Evolutionary conservation across 1,140 invertebrate genomes (phyloP), one percentile per base, ranked within the genome.

Genomic region (Drosophila santomea): DNA sequence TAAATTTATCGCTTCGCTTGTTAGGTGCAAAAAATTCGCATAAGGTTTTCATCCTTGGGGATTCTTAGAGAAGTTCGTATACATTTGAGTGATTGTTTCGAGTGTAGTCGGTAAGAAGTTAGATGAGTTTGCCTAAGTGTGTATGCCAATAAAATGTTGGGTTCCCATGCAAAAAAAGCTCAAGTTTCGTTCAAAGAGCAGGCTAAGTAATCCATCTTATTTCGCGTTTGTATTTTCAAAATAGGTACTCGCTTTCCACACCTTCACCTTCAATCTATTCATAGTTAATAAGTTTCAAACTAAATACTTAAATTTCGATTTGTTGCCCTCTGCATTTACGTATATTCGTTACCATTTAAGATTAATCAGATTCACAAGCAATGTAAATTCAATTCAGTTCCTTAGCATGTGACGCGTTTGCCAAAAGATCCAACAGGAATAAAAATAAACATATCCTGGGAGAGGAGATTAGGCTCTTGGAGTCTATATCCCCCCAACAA

Each of bases 51-150:
- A 50, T 77, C 54, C 44, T 38, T 77, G 60, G 69, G 61, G 60
- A 79, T 83, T 90, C 88, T 86, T 86, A 78, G 43, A 88, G 88
- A 91, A 91, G 89, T 88, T 91, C 88, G 88, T 91, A 91, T 91
- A 91, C 88, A 69, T 91, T 91, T 76, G 82, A 80, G 77, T 91
- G 88, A 91, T 91, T 91, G 88, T 91, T 88, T 86, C 74, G 55
- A 82, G 74, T 86, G 82, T 86, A 80, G 51, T 75, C 71, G 45
- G 64, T 75, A 52, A 78, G 72, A 83, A 60, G 56, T 63, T 60
- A 57, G 44, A 52, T 59, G 38, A 39, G 20, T 59, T 44, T 47
- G 54, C 32, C 25, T 48, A n/a, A 32, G 41, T 76, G 78, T 76
- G 61, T 61, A 20, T 78, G 74, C 60, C 52, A 74, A 78, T 61